Evolutionary conservation across 2,797 vertebrate species (phyloP), one percentile per base, ranked within the genome.

Genomic region (Chelon auratus): DNA sequence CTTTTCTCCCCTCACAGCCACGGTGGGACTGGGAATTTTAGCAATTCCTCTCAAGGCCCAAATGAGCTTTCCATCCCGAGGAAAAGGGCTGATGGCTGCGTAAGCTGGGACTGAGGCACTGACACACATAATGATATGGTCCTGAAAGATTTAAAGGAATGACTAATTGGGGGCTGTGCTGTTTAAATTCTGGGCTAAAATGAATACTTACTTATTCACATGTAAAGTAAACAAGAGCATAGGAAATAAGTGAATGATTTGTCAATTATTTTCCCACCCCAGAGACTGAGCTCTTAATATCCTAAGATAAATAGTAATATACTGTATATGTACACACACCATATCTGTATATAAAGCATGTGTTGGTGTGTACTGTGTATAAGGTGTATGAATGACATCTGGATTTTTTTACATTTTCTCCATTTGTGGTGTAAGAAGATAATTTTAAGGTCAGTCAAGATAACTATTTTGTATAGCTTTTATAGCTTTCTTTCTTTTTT

Each of bases 61-160:
- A 90, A 92, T 82, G 87, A 91, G 81, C 80, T 89, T 87, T 79
- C 85, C 89, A 86, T 83, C 39, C 69, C 2, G 8, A 45, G 58
- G 17, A 62, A 77, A 84, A 86, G 78, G 56, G 81, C 84, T 87
- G 87, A 91, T 80, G 69, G 77, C 62, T 43, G 72, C 9, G 56
- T 68, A 62, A 78, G 82, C 77, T 67, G 80, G 63, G 54, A 80
- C 73, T 77, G 62, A 62, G 22, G 56, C 69, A 77, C 72, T 70
- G 66, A 88, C 85, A 78, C 37, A 68, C 60, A 61, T 88, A 89
- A 84, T 80, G 68, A 86, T 76, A 81, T 40, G 55, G 59, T 59
- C 30, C 63, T 76, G 47, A 69, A 52, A 69, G 59, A 82, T 81
- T 85, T 73, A 78, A 76, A 68, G 62, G 52, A 78, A 58, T 81